Percentiles rank a stretch among this genome's conserved stretches.
These are phyloP conservation scores for Craseonycteris thonglongyai DNA, from an alignment of 2,113 vertebrate species.

Conservation along the genomic window DNA sequence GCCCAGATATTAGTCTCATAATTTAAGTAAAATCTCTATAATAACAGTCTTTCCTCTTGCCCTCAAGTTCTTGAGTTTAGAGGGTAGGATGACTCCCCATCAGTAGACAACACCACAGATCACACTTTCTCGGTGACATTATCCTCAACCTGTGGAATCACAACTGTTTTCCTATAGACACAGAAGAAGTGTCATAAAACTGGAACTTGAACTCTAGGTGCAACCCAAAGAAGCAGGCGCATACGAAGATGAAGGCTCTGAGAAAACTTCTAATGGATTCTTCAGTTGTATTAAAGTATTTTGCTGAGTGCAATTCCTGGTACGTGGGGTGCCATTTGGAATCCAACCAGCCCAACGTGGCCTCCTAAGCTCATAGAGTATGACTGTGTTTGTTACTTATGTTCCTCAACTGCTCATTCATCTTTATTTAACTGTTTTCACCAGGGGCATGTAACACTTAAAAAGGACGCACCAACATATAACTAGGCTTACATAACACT, in stretches of 20 bases:
- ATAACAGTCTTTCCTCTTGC: too few relatives aligned
- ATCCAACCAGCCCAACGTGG: neutral
- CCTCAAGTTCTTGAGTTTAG: neutral
- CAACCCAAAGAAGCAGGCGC: neutral
- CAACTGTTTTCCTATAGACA: neutral
- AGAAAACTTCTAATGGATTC: neutral
- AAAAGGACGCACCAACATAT: neutral
- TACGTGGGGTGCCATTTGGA: neutral
- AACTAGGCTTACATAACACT: neutral
- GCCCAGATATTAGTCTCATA: neutral
- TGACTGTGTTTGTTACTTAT: neutral
- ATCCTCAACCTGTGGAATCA: neutral
- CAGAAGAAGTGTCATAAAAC: neutral
- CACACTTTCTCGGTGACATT: neutral
- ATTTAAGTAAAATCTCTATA: neutral
- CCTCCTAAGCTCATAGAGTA: neutral
- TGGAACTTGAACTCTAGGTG: neutral
- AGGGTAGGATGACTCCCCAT: neutral
- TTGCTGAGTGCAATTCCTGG: neutral
- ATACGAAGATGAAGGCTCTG: neutral
- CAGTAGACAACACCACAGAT: neutral
- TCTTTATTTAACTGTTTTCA: neutral
- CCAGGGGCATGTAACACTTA: neutral
- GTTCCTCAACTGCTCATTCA: neutral
- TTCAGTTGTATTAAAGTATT: neutral